A percentile compares a stretch with the other conserved stretches of the same genome.
phyloP scores from a whole-genome alignment of 2,113 vertebrate species.

The Aramus guarauna region DNA sequence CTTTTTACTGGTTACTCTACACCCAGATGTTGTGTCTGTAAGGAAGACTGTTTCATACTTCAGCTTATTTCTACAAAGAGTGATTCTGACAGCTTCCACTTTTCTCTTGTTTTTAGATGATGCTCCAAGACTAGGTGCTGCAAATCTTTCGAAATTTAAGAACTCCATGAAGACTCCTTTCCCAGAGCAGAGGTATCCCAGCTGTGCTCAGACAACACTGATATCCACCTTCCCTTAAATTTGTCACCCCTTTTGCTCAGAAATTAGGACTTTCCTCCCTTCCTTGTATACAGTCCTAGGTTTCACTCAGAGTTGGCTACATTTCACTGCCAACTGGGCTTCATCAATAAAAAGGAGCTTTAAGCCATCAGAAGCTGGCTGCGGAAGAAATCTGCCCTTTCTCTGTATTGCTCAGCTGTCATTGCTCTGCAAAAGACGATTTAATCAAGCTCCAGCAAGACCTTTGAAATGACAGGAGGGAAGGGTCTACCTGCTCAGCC shows the following conservation, averaged over 20 bases:
- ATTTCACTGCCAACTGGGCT: not conserved
- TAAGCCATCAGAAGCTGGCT: not conserved
- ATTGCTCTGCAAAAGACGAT: not conserved
- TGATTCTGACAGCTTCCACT: not conserved
- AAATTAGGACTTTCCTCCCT: not conserved
- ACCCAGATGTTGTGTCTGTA: conserved; percentile 6
- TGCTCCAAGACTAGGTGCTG: not conserved
- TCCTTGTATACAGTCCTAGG: not conserved
- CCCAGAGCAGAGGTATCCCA: not conserved
- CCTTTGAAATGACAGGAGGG: not conserved
- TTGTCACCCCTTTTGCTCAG: not conserved
- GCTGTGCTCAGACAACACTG: not conserved
- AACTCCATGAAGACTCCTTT: not conserved
- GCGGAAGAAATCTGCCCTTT: not conserved
- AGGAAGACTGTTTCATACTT: not conserved
- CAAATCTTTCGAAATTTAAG: not conserved
- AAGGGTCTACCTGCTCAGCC: not conserved
- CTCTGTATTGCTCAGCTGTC: not conserved
- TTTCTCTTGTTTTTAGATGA: not conserved
- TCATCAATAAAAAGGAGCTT: not conserved
- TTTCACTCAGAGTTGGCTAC: not conserved
- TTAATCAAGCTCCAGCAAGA: not conserved
- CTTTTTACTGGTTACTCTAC: not conserved
- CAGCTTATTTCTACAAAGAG: not conserved
- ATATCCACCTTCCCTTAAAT: not conserved